phyloP scores from a whole-genome alignment of 2,113 vertebrate genomes.

The Neogale vison region DNA sequence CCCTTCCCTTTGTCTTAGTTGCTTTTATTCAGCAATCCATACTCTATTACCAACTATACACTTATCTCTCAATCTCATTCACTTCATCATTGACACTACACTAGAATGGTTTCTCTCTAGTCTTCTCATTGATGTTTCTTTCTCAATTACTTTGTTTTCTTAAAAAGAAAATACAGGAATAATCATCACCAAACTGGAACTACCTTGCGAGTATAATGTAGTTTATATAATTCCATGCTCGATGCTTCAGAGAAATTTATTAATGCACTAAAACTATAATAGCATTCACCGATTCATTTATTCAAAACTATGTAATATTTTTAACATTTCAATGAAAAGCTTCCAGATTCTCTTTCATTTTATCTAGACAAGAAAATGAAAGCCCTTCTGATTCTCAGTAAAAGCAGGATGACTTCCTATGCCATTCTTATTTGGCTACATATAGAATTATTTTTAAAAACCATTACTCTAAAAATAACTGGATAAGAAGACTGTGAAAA shows the following conservation, averaged over 20 bases:
- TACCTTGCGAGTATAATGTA: not conserved
- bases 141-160: slow-evolving; percentile 28
- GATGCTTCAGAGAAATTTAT: not conserved
- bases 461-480: not conserved
- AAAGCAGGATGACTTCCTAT: not conserved
- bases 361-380: not conserved
- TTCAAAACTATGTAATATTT: not conserved
- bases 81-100: not conserved
- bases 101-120: not conserved
- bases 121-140: not conserved
- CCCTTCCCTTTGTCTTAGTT: not conserved
- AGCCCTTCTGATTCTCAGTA: not conserved
- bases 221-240: not conserved
- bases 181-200: not conserved
- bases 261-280: not conserved
- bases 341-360: not conserved
- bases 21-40: not conserved
- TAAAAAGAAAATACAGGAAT: not conserved
- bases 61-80: not conserved
- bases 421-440: not conserved
- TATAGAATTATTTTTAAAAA: not conserved
- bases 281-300: not conserved
- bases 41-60: not conserved
- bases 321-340: slow-evolving; percentile 8
- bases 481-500: not conserved